Percentiles rank a stretch among this genome's conserved stretches.
Conservation (phyloP, 1,140 invertebrate genomes). For the Lepidurus couesii region DNA sequence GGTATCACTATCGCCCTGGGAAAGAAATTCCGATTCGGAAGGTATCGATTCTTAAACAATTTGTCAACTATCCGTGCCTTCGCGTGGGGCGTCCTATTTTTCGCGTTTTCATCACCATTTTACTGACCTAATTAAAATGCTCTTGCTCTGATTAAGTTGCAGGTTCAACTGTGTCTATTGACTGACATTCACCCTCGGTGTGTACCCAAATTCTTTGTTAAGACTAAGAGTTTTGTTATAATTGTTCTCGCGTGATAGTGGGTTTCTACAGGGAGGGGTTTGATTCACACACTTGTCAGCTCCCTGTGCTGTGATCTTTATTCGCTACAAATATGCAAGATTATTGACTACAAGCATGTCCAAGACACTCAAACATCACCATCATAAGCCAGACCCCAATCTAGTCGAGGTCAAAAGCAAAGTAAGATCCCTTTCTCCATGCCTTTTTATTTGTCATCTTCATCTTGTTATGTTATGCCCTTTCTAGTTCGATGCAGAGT, state of each 20-base stretch:
- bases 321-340: neutral
- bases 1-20: too few relatives aligned
- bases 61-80: conserved; percentile 9
- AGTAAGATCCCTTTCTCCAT: conserved; percentile 28
- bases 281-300: neutral
- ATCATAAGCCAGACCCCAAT: conserved; percentile 31
- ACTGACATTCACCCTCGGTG: neutral
- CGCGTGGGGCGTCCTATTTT: conserved; percentile 20
- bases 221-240: neutral
- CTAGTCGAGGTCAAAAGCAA: conserved; percentile 40
- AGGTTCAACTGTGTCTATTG: neutral
- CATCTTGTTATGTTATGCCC: conserved; percentile 32
- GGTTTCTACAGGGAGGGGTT: neutral
- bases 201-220: neutral
- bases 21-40: neutral
- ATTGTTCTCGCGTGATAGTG: neutral
- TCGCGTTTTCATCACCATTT: conserved; percentile 13
- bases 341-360: neutral
- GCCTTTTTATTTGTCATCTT: conserved; percentile 25
- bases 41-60: neutral
- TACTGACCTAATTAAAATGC: conserved; percentile 19
- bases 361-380: conserved; percentile 31
- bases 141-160: neutral
- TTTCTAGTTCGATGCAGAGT: conserved; percentile 94
- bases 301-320: conserved; percentile 11